Conservation (phyloP, 2,888 invertebrate species). For the Lithophane ornitopus region DNA sequence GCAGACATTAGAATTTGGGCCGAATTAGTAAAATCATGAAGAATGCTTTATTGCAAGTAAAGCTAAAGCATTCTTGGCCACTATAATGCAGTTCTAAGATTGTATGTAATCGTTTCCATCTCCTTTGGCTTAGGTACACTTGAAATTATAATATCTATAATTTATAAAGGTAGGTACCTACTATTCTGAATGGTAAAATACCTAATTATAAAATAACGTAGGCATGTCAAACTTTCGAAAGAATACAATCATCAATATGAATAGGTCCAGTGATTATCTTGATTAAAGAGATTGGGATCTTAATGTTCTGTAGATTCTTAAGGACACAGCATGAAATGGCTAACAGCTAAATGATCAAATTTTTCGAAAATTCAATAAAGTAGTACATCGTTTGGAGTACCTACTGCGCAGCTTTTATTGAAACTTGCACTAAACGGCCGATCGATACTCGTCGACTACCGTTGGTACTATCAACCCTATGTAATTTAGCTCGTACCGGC, state of each 20-base stretch:
- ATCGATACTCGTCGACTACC: conserved; percentile 37
- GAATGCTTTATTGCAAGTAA: background rate
- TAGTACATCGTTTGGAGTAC: background rate
- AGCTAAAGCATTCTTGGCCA: background rate
- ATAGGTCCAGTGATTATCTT: background rate
- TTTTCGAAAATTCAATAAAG: background rate
- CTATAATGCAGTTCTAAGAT: background rate
- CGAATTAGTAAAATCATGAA: background rate
- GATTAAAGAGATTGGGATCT: background rate
- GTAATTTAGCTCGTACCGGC: background rate
- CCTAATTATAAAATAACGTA: background rate
- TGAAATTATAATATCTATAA: too few species aligned
- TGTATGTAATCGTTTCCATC: too few species aligned
- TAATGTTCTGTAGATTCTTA: background rate
- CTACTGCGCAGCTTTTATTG: conserved; percentile 41
- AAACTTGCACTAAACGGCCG: conserved; percentile 32
- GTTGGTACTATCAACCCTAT: background rate
- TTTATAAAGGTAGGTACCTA: too few species aligned
- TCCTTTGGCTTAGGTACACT: background rate
- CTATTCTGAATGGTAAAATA: background rate
- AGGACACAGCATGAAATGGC: too few species aligned
- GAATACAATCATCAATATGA: background rate
- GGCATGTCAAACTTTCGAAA: background rate
- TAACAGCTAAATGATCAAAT: background rate
- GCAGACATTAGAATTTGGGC: background rate